A percentile compares a stretch with the other conserved stretches of the same genome.
Evolutionary conservation across 2,113 vertebrate genomes (phyloP).

Genomic region (Podarcis muralis): DNA sequence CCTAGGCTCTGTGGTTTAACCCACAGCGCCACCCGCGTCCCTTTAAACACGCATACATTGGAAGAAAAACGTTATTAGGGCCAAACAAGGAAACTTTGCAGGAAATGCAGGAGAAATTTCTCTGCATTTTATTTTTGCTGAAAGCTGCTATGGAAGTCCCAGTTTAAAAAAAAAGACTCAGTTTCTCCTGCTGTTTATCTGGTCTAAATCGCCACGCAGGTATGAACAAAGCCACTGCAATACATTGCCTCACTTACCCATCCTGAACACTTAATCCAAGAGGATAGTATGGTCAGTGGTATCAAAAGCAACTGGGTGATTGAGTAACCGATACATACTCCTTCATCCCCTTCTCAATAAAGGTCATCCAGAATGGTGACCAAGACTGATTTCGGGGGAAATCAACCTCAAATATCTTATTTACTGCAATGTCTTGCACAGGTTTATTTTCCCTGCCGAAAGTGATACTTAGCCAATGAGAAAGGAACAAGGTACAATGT

Average conservation of each 20-base stretch:
- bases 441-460: neutral
- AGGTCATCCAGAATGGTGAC: too few relatives aligned
- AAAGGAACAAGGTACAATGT: neutral
- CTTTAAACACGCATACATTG: too few relatives aligned
- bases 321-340: too few relatives aligned
- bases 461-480: neutral
- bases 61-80: constrained; percentile 1
- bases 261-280: too few relatives aligned
- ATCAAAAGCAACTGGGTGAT: too few relatives aligned
- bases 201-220: accelerated
- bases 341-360: too few relatives aligned
- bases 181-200: neutral
- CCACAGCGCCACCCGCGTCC: too few relatives aligned
- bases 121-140: neutral
- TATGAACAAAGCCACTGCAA: too few relatives aligned
- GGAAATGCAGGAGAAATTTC: neutral
- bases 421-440: neutral
- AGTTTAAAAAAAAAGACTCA: neutral
- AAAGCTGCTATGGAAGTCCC: neutral
- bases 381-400: too few relatives aligned
- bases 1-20: too few relatives aligned
- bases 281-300: too few relatives aligned
- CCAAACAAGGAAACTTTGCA: neutral
- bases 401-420: neutral
- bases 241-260: too few relatives aligned